Conservation (phyloP, 2,797 vertebrate genomes). For the Enteromius argenteus region DNA sequence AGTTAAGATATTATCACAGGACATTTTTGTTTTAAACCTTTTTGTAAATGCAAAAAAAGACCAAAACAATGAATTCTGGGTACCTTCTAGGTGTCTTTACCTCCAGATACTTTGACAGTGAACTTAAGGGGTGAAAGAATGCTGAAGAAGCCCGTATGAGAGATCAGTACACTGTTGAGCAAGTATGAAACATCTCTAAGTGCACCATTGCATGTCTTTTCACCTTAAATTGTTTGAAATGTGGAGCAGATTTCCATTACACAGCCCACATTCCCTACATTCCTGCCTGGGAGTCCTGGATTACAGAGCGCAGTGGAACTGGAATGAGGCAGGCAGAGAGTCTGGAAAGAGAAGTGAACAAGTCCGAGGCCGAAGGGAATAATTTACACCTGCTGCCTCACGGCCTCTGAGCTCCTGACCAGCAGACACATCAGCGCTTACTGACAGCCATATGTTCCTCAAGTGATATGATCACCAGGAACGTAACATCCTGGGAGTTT, state of each 20-base stretch:
- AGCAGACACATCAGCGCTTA: background rate
- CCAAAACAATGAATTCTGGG: background rate
- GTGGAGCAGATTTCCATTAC: conserved; percentile 78
- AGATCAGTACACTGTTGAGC: conserved; percentile 40
- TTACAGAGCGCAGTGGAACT: conserved; percentile 64
- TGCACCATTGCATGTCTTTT: conserved; percentile 45
- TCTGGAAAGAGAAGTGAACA: conserved; percentile 19
- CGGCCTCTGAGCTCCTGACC: background rate
- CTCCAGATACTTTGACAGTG: background rate
- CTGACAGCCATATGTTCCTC: background rate
- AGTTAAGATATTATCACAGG: background rate
- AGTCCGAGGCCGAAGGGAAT: background rate
- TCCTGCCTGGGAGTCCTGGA: conserved; percentile 72
- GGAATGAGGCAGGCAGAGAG: conserved; percentile 58
- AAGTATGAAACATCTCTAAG: conserved; percentile 42
- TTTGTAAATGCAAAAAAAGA: background rate
- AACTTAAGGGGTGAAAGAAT: background rate
- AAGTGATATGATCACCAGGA: background rate
- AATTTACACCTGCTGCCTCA: conserved; percentile 50
- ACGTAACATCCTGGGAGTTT: background rate
- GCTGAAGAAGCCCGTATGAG: background rate
- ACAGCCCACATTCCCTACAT: conserved; percentile 77
- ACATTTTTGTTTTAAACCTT: background rate
- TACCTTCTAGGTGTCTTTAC: background rate
- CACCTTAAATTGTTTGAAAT: conserved; percentile 72